These are phyloP conservation scores for Diuraphis noxia DNA, from an alignment of 1,140 invertebrate species.

Conservation along the genomic window DNA sequence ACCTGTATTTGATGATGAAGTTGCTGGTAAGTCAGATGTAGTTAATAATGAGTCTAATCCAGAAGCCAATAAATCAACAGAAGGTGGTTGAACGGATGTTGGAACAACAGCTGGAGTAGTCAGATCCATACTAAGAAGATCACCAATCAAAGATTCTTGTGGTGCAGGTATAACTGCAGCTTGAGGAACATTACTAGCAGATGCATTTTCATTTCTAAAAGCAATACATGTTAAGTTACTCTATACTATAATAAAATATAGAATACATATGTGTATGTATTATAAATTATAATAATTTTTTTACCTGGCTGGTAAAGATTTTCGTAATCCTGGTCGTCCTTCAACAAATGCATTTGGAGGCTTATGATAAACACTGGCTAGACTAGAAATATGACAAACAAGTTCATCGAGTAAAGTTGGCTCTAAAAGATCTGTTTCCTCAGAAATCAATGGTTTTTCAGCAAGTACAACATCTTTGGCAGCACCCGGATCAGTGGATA, in stretches of 20 bases:
- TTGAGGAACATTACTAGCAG: slow-evolving; percentile 59
- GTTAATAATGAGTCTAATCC: slow-evolving; percentile 79
- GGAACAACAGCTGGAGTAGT: slow-evolving; percentile 62
- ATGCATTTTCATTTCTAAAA: slow-evolving; percentile 56
- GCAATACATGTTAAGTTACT: background rate
- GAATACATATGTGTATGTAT: background rate
- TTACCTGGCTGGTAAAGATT: slow-evolving; percentile 62
- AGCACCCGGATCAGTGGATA: slow-evolving; percentile 97
- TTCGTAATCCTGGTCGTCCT: slow-evolving; percentile 66
- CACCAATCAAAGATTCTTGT: slow-evolving; percentile 94
- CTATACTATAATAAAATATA: background rate
- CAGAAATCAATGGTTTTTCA: slow-evolving; percentile 98
- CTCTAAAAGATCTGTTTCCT: slow-evolving; percentile 98
- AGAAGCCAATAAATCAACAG: slow-evolving; percentile 77
- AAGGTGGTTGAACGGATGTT: slow-evolving; percentile 59
- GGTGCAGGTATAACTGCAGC: slow-evolving; percentile 73
- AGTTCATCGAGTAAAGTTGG: slow-evolving; percentile 97
- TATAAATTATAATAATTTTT: background rate
- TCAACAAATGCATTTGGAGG: slow-evolving; percentile 99
- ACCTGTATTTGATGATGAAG: slow-evolving; percentile 67
- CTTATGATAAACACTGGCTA: slow-evolving; percentile 99
- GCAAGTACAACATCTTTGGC: slow-evolving; percentile 99
- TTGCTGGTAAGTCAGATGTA: slow-evolving; percentile 60
- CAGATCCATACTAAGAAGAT: slow-evolving; percentile 95
- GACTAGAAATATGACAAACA: slow-evolving; percentile 97